Base-by-base conservation (phyloP, 2,888 invertebrate species). In the Steinernema carpocapsae region DNA sequence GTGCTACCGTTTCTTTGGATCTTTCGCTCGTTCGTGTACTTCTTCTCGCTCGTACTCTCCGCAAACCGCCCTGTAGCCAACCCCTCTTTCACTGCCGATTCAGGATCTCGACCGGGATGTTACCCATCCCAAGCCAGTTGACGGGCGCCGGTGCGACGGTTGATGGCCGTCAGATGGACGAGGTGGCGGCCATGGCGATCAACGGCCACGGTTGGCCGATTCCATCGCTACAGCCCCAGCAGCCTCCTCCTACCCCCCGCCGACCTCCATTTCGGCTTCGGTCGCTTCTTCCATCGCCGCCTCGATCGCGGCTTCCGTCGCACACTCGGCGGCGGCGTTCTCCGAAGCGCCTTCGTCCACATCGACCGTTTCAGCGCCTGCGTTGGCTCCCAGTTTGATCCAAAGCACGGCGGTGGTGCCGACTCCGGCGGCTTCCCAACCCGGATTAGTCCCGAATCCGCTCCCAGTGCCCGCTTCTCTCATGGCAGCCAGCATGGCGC, bases 121-220 rank as follows among this genome's bases (percentile, higher is more conserved):
- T 56, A 26, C 56, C 56, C 56, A 56, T 56, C 56, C 56, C 56
- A 6, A 56, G 26, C 56, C 56, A 56, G 56, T 19, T 56, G n/a
- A 26, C 24, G 22, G n/a, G n/a, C n/a, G n/a, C n/a, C n/a, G n/a
- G n/a, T n/a, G 56, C 56, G 26, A 26, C 24, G 24, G 56, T 6
- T 12, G 24, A 22, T 6, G 56, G 56, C 6, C 56, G 26, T 22
- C 12, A 24, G 56, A 26, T 24, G 7, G 24, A 22, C 3, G 56
- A 56, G 56, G 12, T 26, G 56, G 56, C 56, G 26, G 56, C 56
- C 24, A 56, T 56, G 26, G 22, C 56, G 6, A 22, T 56, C 24
- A 56, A 56, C 56, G 56, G 56, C 26, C 56, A 56, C 26, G 10
- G 10, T 43, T 56, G 56, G 56, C 22, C 56, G 12, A 12, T 56